Conservation (phyloP, 2,113 vertebrate species). For the Agelaius phoeniceus region DNA sequence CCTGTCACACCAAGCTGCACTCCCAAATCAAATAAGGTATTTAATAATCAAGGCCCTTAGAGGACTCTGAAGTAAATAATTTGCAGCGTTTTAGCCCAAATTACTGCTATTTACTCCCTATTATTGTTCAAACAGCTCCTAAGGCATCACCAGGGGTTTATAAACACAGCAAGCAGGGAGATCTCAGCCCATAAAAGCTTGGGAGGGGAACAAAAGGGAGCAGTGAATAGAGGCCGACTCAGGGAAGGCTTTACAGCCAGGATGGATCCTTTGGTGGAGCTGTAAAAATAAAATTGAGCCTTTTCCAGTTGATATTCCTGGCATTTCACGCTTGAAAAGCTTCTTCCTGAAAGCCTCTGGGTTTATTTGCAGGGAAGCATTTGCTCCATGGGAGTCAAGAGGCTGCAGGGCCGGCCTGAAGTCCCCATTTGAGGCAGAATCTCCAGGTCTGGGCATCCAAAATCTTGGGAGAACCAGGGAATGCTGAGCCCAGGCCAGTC, state of each 20-base stretch:
- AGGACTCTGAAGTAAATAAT: background rate
- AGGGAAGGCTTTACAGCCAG: background rate
- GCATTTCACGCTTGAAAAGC: background rate
- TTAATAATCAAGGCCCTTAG: background rate
- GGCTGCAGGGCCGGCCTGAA: background rate
- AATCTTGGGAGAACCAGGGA: background rate
- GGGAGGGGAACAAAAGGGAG: background rate
- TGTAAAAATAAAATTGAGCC: background rate
- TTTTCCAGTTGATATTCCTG: conserved; percentile 6
- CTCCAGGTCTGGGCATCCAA: background rate
- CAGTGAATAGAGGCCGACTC: background rate
- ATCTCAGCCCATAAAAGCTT: background rate
- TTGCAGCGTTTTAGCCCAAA: background rate
- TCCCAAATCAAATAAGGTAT: background rate
- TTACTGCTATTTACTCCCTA: background rate
- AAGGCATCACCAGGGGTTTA: background rate
- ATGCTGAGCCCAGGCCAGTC: background rate
- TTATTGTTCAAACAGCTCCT: background rate
- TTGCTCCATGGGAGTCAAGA: background rate
- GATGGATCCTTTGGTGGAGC: background rate
- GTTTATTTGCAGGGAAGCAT: background rate
- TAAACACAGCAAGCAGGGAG: background rate
- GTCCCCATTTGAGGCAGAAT: background rate
- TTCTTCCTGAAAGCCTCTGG: background rate
- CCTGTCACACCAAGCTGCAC: background rate